Evolutionary conservation across 2,113 vertebrate genomes (phyloP).

Genomic region (Rostratula benghalensis): DNA sequence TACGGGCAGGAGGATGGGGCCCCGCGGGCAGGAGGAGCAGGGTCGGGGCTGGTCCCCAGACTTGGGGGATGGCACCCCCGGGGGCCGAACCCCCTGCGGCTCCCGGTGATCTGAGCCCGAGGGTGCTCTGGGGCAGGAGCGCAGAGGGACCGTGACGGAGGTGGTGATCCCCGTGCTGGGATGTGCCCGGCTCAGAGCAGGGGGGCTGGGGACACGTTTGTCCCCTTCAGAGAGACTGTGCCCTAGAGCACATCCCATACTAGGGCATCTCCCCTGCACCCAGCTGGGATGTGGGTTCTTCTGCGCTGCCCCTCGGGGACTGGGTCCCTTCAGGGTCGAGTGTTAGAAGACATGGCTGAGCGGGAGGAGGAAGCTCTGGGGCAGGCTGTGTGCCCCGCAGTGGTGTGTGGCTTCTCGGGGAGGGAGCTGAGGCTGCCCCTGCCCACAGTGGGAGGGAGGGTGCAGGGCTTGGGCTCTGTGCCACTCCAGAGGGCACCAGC

Average conservation of each 20-base stretch:
- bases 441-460: neutral
- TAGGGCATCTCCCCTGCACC: neutral
- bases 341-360: neutral
- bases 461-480: neutral
- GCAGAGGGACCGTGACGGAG: neutral
- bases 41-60: neutral
- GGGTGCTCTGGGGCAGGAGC: neutral
- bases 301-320: accelerated
- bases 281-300: neutral
- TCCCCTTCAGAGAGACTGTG: neutral
- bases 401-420: neutral
- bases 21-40: neutral
- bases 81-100: neutral
- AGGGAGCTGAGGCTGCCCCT: neutral
- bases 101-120: neutral
- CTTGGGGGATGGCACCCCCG: neutral
- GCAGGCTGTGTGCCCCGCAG: neutral
- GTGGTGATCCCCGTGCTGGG: neutral
- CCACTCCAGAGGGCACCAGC: neutral
- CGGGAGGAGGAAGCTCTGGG: neutral
- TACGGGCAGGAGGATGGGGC: neutral
- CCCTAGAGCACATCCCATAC: neutral
- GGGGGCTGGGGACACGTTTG: neutral
- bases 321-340: neutral
- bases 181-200: neutral